Conservation (phyloP, 2,113 vertebrate species). For the Ramphastos sulfuratus region DNA sequence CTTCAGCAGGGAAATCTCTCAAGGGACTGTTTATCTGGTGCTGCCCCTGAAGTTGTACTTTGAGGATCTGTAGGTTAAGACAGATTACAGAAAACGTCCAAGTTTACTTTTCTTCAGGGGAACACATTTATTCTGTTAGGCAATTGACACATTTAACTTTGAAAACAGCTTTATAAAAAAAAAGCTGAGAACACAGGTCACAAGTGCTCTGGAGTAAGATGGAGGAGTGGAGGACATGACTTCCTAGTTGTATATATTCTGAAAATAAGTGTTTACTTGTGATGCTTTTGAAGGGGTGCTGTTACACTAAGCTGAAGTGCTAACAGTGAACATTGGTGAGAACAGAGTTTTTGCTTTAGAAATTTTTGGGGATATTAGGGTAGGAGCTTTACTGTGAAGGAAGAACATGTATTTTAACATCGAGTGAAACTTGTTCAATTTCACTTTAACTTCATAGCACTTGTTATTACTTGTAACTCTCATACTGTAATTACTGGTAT, state of each 20-base stretch:
- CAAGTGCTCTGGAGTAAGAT: neutral
- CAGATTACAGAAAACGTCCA: neutral
- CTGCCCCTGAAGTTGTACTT: neutral
- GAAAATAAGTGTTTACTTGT: neutral
- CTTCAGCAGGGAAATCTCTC: neutral
- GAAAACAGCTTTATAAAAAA: neutral
- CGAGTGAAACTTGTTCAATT: neutral
- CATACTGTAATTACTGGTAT: neutral
- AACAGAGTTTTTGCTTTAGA: neutral
- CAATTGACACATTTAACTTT: neutral
- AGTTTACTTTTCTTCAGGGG: neutral
- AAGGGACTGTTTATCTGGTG: neutral
- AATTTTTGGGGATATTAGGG: rapidly evolving
- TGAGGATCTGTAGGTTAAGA: neutral
- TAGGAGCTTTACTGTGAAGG: neutral
- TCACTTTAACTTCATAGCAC: neutral
- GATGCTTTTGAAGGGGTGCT: neutral
- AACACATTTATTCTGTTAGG: neutral
- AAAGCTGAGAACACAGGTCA: neutral
- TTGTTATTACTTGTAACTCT: neutral
- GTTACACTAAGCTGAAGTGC: neutral
- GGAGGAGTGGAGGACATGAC: neutral
- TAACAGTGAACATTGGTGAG: neutral
- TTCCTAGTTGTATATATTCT: neutral
- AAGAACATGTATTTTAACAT: neutral